These are phyloP conservation scores for Amphilophus citrinellus DNA, from an alignment of 2,113 vertebrate species.

Conservation along the genomic window DNA sequence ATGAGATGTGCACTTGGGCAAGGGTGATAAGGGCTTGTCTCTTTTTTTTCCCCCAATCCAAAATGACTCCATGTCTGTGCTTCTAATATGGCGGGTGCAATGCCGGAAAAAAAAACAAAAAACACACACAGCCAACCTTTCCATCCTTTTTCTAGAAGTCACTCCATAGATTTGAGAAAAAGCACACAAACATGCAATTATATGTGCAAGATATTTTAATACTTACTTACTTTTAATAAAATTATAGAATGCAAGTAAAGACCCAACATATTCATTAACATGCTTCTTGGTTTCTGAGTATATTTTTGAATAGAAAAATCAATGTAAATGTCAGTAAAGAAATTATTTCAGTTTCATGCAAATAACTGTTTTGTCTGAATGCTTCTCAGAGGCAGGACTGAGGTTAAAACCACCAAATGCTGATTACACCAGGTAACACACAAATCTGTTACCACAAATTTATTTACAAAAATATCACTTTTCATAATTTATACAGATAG, in stretches of 20 bases:
- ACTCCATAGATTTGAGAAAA: constrained; percentile 4
- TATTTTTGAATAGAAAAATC: constrained; percentile 5
- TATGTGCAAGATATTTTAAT: constrained; percentile 6
- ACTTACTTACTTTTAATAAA: not conserved
- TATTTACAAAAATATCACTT: not conserved
- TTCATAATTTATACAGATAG: not conserved
- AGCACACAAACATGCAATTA: constrained; percentile 19
- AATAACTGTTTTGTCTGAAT: constrained; percentile 6
- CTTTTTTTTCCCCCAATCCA: constrained; percentile 66
- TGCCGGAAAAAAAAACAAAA: constrained; percentile 64
- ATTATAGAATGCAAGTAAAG: not conserved
- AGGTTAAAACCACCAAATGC: constrained; percentile 36
- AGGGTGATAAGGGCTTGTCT: constrained; percentile 71
- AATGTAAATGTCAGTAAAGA: not conserved
- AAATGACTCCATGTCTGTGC: constrained; percentile 79
- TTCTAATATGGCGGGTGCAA: constrained; percentile 84
- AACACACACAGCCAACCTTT: constrained; percentile 49
- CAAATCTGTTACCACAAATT: constrained; percentile 17
- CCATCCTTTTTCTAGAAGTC: constrained; percentile 56
- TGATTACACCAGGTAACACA: constrained; percentile 11
- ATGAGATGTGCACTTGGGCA: constrained; percentile 45
- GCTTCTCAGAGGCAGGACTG: constrained; percentile 9
- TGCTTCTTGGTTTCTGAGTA: not conserved
- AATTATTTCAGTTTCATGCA: constrained; percentile 14
- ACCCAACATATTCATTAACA: constrained; percentile 6